Base-by-base conservation (phyloP, 2,797 vertebrate genomes). In the Danio albolineatus region DNA sequence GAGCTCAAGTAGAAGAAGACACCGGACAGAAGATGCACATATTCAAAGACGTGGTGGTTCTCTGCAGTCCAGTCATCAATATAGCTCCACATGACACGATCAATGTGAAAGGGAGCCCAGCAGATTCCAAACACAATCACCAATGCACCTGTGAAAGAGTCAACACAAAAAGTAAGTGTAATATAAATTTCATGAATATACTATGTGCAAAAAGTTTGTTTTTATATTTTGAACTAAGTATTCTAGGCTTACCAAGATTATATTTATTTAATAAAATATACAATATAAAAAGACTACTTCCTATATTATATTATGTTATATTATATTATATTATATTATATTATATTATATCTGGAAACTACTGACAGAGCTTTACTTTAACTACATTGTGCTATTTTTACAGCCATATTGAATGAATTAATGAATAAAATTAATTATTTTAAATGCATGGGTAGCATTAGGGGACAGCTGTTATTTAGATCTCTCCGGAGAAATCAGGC, bases 1-100 rank as follows among this genome's bases (percentile, higher is more conserved):
- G 95, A 96, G 90, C 96, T 95, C 73, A 98, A 89, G 90, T 98
- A 98, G 93, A 98, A 97, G 89, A 94, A 94, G 79, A 96, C 83
- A 0, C 97, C 97, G 0, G 97, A 98, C 83, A 96, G 4, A 2
- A 98, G 78, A 78, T 98, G 97, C 80, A 97, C 65, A 0, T 90
- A 91, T 87, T 93, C 91, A 72, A 94, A 98, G 86, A 94, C 86
- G 86, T 85, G 73, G 2, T 49, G 83, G 88, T 94, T 91, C 10
- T 71, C 78, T 0, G 81, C 86, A 0, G 93, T 94, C 88, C 91
- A 94, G 10, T 57, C 17, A 54, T 92, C 82, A 9, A 97, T 82
- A n/a, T 93, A 95, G 86, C 95, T 97, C 96, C 96, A 98, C 93
- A 96, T 91, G 1, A 98, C 90, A 14, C 97, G 95, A 76, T 98